Evolutionary conservation across 2,888 invertebrate species (phyloP).

Genomic region (Bellardia bayeri): DNA sequence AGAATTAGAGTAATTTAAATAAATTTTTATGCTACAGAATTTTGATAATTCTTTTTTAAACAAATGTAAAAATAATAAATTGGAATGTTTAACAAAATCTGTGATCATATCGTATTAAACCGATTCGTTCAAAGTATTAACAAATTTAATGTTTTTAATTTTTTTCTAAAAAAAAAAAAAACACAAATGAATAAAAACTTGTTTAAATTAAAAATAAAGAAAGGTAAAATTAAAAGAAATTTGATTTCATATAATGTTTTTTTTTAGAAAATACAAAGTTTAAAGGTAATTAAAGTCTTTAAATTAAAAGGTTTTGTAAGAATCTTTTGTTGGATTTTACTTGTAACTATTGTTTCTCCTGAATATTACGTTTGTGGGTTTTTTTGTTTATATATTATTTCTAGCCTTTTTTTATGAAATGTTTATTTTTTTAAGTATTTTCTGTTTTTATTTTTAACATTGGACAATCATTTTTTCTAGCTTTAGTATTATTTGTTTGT

Average conservation of each 20-base stretch:
- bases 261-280: not conserved
- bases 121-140: constrained; percentile 35
- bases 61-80: constrained; percentile 3
- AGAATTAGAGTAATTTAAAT: constrained; percentile 11
- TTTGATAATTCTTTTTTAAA: constrained; percentile 8
- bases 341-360: constrained; percentile 50
- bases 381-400: constrained; percentile 30
- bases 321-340: constrained; percentile 2
- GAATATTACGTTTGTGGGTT: constrained; percentile 38
- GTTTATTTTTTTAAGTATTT: constrained; percentile 42
- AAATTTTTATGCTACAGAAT: not conserved
- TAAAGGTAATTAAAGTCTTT: not conserved
- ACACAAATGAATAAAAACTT: constrained; percentile 32
- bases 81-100: constrained; percentile 71
- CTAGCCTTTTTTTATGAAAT: constrained; percentile 31
- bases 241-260: not conserved
- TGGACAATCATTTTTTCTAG: constrained; percentile 64
- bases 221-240: constrained; percentile 9
- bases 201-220: constrained; percentile 7
- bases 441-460: constrained; percentile 49
- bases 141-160: constrained; percentile 8
- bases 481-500: constrained; percentile 20
- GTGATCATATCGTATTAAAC: constrained; percentile 29
- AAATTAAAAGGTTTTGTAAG: not conserved
- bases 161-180: constrained; percentile 31